These are phyloP conservation scores for Florisuga fusca DNA, from an alignment of 2,797 vertebrate species.

Conservation along the genomic window DNA sequence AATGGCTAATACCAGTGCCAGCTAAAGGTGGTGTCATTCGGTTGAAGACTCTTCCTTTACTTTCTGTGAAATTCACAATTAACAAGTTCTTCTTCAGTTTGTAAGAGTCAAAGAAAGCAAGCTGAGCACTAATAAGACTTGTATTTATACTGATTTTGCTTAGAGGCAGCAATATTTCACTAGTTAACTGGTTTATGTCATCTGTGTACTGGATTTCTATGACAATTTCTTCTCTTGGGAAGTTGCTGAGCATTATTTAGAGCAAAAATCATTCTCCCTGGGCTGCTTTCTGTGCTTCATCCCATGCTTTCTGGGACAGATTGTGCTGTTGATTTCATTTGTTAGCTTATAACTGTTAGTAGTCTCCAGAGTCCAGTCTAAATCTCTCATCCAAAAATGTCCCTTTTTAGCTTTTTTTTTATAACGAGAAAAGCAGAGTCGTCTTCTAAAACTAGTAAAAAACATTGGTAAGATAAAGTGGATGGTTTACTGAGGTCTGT, in stretches of 20 bases:
- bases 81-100: neutral
- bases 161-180: neutral
- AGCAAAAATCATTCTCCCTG: constrained; percentile 1
- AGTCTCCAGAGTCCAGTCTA: neutral
- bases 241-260: neutral
- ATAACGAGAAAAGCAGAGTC: neutral
- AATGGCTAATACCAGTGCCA: neutral
- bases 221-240: neutral
- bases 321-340: constrained; percentile 41
- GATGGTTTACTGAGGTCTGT: neutral
- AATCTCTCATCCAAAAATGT: neutral
- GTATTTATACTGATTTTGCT: neutral
- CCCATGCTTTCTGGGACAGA: neutral
- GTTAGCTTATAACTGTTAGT: neutral
- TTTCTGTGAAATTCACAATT: neutral
- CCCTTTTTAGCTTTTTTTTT: neutral
- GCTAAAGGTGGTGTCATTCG: neutral
- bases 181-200: neutral
- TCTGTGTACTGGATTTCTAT: constrained; percentile 33
- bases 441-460: neutral
- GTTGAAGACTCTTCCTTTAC: neutral
- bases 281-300: constrained; percentile 9
- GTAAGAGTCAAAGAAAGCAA: neutral
- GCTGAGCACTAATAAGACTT: neutral
- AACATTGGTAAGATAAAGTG: neutral